Evolutionary conservation across 2,888 invertebrate species (phyloP), one percentile per base, ranked within the genome.

Genomic region (Drosophila ochracea): DNA sequence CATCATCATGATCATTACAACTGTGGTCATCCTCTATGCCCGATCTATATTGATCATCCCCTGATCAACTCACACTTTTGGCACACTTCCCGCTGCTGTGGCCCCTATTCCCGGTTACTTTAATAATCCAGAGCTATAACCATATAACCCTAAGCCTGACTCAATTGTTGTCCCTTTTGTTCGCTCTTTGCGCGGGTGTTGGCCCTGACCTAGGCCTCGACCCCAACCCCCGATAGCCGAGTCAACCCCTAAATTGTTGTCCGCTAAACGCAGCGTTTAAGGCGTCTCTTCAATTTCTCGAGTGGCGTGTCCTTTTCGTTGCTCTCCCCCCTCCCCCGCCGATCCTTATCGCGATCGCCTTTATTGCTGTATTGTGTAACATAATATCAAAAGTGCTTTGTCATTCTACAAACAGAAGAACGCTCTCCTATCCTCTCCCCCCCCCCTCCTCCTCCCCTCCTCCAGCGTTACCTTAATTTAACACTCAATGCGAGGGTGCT

Each of bases 311-410:
- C 77, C 84, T 78, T 76, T 76, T 74, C 54, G 35, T 35, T 4
- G 35, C 13, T 37, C 5, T 53, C 11, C 47, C 43, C 47, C 47
- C 47, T 16, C 16, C 10, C 41, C 21, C 31, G 39, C 47, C 57
- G 85, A 89, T 90, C 90, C 82, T 76, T 89, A 90, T 90, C 86
- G 83, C 80, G 84, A 78, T 84, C 76, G 82, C 79, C 89, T 79
- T 83, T 90, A 83, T 90, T 88, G 80, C 72, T 58, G 58, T 78
- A 86, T 84, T 80, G 75, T 78, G 73, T 77, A 83, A 82, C 75
- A 73, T 70, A 59, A 67, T 69, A 84, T 76, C 68, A 76, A 88
- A 83, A 82, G 80, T 83, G 87, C 90, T 78, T 83, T 82, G 86
- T 88, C 87, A 90, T 87, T 68, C 79, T 54, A 33, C n/a, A 19